Conservation (phyloP, 1,140 invertebrate species). For the Drosophila nigromelanica region DNA sequence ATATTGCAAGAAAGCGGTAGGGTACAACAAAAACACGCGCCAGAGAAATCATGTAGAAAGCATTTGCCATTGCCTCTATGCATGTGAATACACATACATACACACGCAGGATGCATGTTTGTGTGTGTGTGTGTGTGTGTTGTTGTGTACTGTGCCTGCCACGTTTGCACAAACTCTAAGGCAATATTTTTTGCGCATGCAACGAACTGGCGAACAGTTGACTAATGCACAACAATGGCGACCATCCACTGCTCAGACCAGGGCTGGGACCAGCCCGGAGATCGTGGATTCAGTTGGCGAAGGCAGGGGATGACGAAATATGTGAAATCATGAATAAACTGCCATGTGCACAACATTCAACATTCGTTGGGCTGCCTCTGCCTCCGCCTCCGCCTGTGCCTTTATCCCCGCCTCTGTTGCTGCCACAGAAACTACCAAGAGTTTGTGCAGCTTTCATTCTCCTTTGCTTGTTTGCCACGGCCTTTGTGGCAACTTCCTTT, state of each 20-base stretch:
- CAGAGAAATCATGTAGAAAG: constrained; percentile 67
- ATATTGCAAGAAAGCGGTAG: constrained; percentile 44
- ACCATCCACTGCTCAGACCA: neutral
- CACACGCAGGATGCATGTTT: neutral
- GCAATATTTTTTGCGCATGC: constrained; percentile 68
- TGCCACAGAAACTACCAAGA: neutral
- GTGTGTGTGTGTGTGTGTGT: constrained; percentile 13
- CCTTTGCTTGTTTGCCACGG: constrained; percentile 22
- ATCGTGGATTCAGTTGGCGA: constrained; percentile 2
- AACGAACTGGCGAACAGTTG: constrained; percentile 47
- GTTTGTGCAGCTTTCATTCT: constrained; percentile 5
- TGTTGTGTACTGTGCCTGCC: constrained; percentile 30
- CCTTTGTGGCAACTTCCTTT: constrained; percentile 40
- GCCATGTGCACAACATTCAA: constrained; percentile 80
- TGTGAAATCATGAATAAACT: constrained; percentile 83
- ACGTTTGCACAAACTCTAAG: constrained; percentile 52
- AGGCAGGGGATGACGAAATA: constrained; percentile 51
- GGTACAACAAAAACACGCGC: constrained; percentile 44
- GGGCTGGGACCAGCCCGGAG: neutral
- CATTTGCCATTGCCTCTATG: constrained; percentile 38
- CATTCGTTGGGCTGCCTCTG: constrained; percentile 44
- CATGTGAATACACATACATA: constrained; percentile 8
- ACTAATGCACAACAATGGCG: constrained; percentile 58
- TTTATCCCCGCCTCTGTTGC: too few relatives aligned
- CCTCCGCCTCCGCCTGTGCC: neutral